Percentiles rank a stretch among this genome's conserved stretches.
Evolutionary conservation across 2,888 invertebrate species (phyloP).

Genomic region (Dolichomitus sp.): DNA sequence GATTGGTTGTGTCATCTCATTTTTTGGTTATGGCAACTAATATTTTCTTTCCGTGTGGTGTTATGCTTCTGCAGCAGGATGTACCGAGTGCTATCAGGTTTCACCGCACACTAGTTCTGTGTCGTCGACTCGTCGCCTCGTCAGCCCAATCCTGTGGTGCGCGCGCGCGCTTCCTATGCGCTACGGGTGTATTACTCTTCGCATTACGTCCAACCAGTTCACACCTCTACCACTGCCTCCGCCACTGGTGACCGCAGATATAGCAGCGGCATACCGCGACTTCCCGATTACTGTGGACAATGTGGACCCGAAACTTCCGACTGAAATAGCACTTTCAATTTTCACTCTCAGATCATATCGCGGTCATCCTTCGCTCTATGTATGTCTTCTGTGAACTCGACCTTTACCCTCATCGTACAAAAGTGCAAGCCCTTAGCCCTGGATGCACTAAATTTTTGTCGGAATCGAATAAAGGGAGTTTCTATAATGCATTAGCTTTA

Average conservation of each 20-base stretch:
- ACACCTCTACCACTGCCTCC: slow-evolving; percentile 42
- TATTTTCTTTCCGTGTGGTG: slow-evolving; percentile 47
- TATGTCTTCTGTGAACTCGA: neutral
- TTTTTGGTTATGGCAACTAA: no score
- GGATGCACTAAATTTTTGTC: no score
- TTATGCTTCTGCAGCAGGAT: slow-evolving; percentile 1
- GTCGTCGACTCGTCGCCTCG: slow-evolving; percentile 42
- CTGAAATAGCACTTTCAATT: slow-evolving; percentile 19
- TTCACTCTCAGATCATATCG: neutral
- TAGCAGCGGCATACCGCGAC: slow-evolving; percentile 33
- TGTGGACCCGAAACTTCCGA: slow-evolving; percentile 34
- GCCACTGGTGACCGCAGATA: slow-evolving; percentile 35
- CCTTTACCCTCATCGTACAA: neutral
- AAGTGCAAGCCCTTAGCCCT: neutral
- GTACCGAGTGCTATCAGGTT: slow-evolving; percentile 32
- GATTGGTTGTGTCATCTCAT: no score
- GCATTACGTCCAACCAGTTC: slow-evolving; percentile 56
- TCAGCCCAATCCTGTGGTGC: slow-evolving; percentile 30
- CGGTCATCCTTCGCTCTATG: neutral
- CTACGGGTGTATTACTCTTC: slow-evolving; percentile 55
- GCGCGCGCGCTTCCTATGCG: slow-evolving; percentile 12
- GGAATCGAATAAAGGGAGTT: no score
- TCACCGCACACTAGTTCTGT: slow-evolving; percentile 27
- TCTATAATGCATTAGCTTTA: no score
- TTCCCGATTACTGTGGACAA: slow-evolving; percentile 21